Evolutionary conservation across 2,797 vertebrate genomes (phyloP).

Genomic region (Danio tinwini): DNA sequence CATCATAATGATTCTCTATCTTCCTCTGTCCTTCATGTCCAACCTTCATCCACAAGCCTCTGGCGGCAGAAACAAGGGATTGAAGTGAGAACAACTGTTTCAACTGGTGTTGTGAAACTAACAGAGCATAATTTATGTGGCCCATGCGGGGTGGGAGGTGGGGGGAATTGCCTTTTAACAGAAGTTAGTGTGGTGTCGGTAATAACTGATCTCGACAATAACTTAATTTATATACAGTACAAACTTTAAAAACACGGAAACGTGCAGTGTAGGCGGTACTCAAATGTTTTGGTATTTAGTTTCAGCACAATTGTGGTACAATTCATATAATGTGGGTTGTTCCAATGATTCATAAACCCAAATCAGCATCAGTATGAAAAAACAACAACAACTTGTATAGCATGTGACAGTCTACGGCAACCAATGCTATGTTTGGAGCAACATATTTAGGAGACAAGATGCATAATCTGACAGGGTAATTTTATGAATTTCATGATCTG

Average conservation of each 20-base stretch:
- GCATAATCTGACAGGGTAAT: no score
- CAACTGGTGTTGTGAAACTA: background rate
- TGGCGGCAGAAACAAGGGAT: background rate
- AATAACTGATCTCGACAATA: background rate
- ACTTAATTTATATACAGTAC: background rate
- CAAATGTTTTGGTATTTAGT: background rate
- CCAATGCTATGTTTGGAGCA: no score
- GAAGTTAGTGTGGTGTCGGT: background rate
- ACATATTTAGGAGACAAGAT: no score
- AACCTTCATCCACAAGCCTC: background rate
- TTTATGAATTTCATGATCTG: no score
- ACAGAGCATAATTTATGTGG: slow-evolving; percentile 1
- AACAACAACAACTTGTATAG: no score
- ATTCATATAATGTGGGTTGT: no score
- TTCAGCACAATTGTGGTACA: background rate
- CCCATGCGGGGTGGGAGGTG: no score
- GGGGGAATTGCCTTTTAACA: background rate
- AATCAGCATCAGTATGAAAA: no score
- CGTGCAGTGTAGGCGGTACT: background rate
- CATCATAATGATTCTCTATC: slow-evolving; percentile 12
- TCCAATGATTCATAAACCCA: no score
- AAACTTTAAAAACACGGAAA: background rate
- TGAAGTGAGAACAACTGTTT: slow-evolving; percentile 3
- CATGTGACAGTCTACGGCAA: no score
- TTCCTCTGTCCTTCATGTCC: slow-evolving; percentile 21